These are phyloP conservation scores for Microcaecilia unicolor DNA, from an alignment of 2,797 vertebrate species.

Conservation along the genomic window DNA sequence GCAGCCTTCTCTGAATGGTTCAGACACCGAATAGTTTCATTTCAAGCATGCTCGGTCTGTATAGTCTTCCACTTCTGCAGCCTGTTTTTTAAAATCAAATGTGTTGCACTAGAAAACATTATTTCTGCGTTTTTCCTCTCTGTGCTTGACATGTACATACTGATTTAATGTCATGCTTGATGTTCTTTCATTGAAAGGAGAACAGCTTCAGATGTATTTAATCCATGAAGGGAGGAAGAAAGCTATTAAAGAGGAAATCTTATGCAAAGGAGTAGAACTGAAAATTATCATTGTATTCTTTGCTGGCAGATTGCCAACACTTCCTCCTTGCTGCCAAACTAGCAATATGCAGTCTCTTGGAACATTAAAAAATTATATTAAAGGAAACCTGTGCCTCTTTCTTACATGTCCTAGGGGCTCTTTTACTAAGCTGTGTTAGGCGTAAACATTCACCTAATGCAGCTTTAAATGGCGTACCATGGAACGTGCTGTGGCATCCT, in stretches of 20 bases:
- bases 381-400: no score
- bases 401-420: no score
- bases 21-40: constrained; percentile 1
- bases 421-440: no score
- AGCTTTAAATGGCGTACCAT: no score
- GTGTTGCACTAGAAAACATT: neutral
- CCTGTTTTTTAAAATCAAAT: constrained; percentile 1
- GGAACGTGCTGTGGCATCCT: no score
- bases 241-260: constrained; percentile 1
- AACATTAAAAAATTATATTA: no score
- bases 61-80: constrained; percentile 3
- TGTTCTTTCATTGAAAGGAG: constrained; percentile 3
- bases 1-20: neutral
- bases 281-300: neutral
- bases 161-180: neutral
- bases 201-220: constrained; percentile 8
- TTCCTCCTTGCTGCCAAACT: no score
- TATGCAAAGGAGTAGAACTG: constrained; percentile 2
- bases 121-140: constrained; percentile 3
- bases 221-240: constrained; percentile 3
- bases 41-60: neutral
- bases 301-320: no score
- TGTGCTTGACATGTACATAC: neutral
- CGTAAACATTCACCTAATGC: no score
- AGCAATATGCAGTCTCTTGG: no score